phyloP scores from a whole-genome alignment of 2,113 vertebrate species.

The Cyprinus carpio region DNA sequence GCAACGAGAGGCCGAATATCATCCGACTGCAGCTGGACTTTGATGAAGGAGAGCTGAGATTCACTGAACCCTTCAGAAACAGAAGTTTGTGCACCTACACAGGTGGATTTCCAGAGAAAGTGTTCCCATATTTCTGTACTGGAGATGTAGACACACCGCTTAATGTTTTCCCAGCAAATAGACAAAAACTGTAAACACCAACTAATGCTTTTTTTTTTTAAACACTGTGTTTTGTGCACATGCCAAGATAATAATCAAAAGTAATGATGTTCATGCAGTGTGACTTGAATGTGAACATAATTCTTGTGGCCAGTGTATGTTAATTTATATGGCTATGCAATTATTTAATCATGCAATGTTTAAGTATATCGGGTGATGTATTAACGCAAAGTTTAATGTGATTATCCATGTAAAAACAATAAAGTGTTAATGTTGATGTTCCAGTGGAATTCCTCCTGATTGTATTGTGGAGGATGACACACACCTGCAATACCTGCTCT shows the following conservation, averaged over 20 bases:
- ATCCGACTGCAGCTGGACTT: slow-evolving; percentile 49
- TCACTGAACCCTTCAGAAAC: slow-evolving; percentile 36
- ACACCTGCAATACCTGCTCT: background rate
- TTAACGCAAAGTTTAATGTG: background rate
- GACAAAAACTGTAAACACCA: background rate
- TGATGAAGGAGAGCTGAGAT: slow-evolving; percentile 36
- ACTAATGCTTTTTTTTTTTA: background rate
- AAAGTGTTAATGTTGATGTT: background rate
- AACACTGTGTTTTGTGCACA: background rate
- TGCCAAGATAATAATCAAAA: background rate
- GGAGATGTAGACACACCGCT: background rate
- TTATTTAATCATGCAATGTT: background rate
- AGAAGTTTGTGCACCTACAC: slow-evolving; percentile 26
- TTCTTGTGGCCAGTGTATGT: background rate
- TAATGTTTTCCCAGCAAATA: background rate
- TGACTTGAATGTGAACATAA: too few relatives aligned
- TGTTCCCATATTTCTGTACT: slow-evolving; percentile 53
- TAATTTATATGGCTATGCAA: too few relatives aligned
- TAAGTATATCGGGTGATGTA: background rate
- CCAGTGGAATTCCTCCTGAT: background rate
- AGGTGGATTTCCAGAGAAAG: slow-evolving; percentile 28
- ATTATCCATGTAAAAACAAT: background rate
- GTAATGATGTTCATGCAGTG: background rate
- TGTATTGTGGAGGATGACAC: background rate
- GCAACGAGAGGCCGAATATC: background rate